Conservation (phyloP, 2,888 invertebrate species). For the Gari tellinella region DNA sequence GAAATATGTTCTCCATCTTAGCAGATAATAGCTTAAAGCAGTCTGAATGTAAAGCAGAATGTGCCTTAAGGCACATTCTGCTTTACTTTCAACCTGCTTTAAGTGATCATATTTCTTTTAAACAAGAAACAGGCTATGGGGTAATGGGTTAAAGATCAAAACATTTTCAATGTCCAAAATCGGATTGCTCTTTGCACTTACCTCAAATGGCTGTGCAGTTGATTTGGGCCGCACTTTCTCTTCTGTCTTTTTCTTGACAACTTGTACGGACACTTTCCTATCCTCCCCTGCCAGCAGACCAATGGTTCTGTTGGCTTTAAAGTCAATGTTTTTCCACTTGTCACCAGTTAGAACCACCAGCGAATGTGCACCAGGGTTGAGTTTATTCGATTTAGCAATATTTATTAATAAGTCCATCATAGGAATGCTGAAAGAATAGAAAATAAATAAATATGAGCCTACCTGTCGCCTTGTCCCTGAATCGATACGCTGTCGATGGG, state of each 20-base stretch:
- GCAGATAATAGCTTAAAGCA: too few species aligned
- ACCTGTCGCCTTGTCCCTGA: conserved; percentile 14
- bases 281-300: conserved; percentile 85
- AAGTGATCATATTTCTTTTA: too few species aligned
- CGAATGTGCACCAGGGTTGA: conserved; percentile 89
- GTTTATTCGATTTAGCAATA: conserved; percentile 88
- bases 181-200: conserved; percentile 51
- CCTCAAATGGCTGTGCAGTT: conserved; percentile 87
- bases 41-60: too few species aligned
- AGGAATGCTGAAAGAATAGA: conserved; percentile 87
- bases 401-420: conserved; percentile 92
- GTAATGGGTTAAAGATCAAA: too few species aligned
- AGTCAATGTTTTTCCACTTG: conserved; percentile 86
- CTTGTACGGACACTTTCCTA: conserved; percentile 83
- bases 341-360: conserved; percentile 88
- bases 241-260: conserved; percentile 85
- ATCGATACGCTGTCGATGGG: not conserved
- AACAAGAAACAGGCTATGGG: too few species aligned
- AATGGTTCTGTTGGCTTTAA: conserved; percentile 91
- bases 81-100: too few species aligned
- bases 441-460: conserved; percentile 1
- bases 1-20: too few species aligned
- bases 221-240: conserved; percentile 68
- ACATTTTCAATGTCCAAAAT: too few species aligned
- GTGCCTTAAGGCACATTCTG: too few species aligned